Percentiles rank a stretch among this genome's conserved stretches.
phyloP scores from a whole-genome alignment of 1,140 invertebrate genomes.

The Psix sp. region DNA sequence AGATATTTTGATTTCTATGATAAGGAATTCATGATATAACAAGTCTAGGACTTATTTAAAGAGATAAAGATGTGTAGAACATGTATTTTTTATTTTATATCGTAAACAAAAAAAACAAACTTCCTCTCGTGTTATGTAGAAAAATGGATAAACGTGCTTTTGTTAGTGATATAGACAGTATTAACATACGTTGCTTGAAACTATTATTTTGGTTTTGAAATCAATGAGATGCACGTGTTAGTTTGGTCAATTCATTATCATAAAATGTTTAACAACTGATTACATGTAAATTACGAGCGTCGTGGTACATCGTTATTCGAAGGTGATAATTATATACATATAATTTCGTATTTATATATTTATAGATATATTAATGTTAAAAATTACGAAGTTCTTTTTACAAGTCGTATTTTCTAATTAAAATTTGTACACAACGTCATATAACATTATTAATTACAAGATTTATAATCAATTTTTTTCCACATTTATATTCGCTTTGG shows the following conservation, averaged over 20 bases:
- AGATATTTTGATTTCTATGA: constrained; percentile 64
- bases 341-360: constrained; percentile 60
- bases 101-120: constrained; percentile 56
- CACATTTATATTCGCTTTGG: constrained; percentile 33
- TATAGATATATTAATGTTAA: constrained; percentile 66
- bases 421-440: constrained; percentile 74
- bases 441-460: constrained; percentile 68
- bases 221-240: constrained; percentile 32
- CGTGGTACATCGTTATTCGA: constrained; percentile 40
- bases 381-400: constrained; percentile 71
- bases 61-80: constrained; percentile 62
- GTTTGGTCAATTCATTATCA: constrained; percentile 45
- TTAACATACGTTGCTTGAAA: too few species aligned
- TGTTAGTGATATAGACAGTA: constrained; percentile 1
- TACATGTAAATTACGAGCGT: constrained; percentile 17
- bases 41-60: constrained; percentile 4
- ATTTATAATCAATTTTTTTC: constrained; percentile 42
- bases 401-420: constrained; percentile 66
- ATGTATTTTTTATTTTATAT: constrained; percentile 62
- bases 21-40: constrained; percentile 59
- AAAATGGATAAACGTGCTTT: constrained; percentile 29
- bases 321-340: constrained; percentile 40
- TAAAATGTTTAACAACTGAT: constrained; percentile 51
- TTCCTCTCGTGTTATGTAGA: constrained; percentile 30
- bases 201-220: not conserved